phyloP scores from a whole-genome alignment of 2,888 invertebrate species.

The Thera britannica region DNA sequence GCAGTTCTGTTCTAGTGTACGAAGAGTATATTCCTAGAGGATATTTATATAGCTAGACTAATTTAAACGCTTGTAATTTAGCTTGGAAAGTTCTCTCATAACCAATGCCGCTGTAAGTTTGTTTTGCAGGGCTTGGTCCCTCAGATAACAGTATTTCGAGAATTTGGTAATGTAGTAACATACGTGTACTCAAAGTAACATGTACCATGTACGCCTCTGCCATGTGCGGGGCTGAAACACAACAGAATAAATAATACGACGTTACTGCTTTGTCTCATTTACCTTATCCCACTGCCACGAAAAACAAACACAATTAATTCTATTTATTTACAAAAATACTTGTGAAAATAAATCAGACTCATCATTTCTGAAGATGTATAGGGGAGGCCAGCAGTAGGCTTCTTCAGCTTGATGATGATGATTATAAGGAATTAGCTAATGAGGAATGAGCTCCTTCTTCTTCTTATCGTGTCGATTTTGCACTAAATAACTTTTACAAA shows the following conservation, averaged over 20 bases:
- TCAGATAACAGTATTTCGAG: conserved; percentile 81
- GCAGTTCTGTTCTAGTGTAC: conserved; percentile 33
- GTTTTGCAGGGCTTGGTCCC: conserved; percentile 74
- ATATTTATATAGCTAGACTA: conserved; percentile 44
- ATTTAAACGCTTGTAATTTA: conserved; percentile 46
- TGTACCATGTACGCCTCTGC: conserved; percentile 60
- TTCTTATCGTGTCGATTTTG: too few relatives aligned
- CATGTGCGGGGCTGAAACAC: conserved; percentile 78
- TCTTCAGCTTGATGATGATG: too few relatives aligned
- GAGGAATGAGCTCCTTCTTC: too few relatives aligned
- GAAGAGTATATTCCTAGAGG: conserved; percentile 39
- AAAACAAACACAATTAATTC: neutral
- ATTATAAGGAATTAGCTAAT: too few relatives aligned
- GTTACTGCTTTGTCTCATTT: conserved; percentile 69
- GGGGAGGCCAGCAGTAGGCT: too few relatives aligned
- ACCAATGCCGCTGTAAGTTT: conserved; percentile 71
- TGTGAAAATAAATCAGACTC: too few relatives aligned
- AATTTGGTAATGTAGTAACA: conserved; percentile 78
- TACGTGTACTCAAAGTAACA: conserved; percentile 75
- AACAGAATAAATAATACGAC: conserved; percentile 84
- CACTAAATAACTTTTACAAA: too few relatives aligned
- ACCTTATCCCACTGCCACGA: conserved; percentile 5
- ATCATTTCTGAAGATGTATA: too few relatives aligned
- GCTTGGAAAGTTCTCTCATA: conserved; percentile 59
- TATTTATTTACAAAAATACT: too few relatives aligned